Evolutionary conservation across 2,888 invertebrate genomes (phyloP), one percentile per base, ranked within the genome.

Genomic region (Anorthoa munda): DNA sequence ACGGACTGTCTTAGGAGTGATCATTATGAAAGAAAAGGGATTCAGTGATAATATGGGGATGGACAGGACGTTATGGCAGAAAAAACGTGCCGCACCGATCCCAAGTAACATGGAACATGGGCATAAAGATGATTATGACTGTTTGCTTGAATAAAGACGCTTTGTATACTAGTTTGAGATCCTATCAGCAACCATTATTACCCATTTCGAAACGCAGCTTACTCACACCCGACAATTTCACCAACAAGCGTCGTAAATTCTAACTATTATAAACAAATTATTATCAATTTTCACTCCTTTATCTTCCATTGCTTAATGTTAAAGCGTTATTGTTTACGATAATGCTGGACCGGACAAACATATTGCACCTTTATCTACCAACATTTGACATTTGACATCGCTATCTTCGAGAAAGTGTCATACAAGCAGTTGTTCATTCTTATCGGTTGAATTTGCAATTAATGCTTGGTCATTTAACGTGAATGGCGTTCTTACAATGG

Each of bases 391-490:
- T 90, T 91, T 93, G 92, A 93, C 94, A 86, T 83, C 23, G 71
- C 86, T 94, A 94, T 93, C 94, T 83, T 68, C 77, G 72, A 82
- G 87, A 86, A 90, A 93, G 93, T 93, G 93, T 92, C 92, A 89
- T 91, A 94, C 93, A 94, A 84, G 93, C 90, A 87, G 90, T 94
- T 93, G 92, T 90, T 91, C 90, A 88, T 84, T 81, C 75, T 84
- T 86, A 87, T 88, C 87, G 66, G 69, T 77, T 81, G 83, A 87
- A 90, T 90, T 91, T 90, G 93, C 92, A 92, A 91, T 92, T 90
- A 91, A 87, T 90, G 89, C 83, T 86, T 83, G 86, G 82, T 86
- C 84, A 79, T 85, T 88, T 79, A 82, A 77, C 64, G 80, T 86
- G 87, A 88, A 85, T 82, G 76, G 87, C 70, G 73, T 77, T 81